Conservation (phyloP, 2,797 vertebrate species). For the Muraenolepis orangiensis region DNA sequence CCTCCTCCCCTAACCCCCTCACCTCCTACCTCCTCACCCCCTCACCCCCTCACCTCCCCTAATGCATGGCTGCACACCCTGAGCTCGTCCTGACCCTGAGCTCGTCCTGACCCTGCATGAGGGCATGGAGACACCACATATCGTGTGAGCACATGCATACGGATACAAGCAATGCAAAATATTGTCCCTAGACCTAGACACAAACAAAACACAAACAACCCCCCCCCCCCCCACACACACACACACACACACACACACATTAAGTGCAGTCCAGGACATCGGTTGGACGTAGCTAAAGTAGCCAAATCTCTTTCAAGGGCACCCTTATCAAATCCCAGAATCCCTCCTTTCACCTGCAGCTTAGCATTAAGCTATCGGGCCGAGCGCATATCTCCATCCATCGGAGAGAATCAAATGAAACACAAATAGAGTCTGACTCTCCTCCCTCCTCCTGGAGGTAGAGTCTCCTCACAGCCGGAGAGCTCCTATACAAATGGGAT, state of each 20-base stretch:
- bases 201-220: constrained; percentile 30
- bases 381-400: constrained; percentile 60
- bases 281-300: constrained; percentile 54
- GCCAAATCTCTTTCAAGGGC: constrained; percentile 63
- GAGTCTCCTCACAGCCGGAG: constrained; percentile 59
- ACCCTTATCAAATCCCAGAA: constrained; percentile 57
- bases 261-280: constrained; percentile 59
- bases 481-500: constrained; percentile 56
- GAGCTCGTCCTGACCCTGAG: not conserved
- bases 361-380: constrained; percentile 61
- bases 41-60: not conserved
- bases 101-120: not conserved
- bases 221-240: constrained; percentile 26
- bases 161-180: too few species aligned
- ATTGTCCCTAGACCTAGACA: constrained; percentile 8
- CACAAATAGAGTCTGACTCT: constrained; percentile 62
- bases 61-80: not conserved
- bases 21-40: constrained; percentile 16
- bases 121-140: not conserved
- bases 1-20: not conserved
- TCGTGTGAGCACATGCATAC: not conserved
- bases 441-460: constrained; percentile 47
- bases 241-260: not conserved
- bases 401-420: constrained; percentile 58
- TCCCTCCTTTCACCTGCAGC: constrained; percentile 65